A percentile compares a stretch with the other conserved stretches of the same genome.
Evolutionary conservation across 2,888 invertebrate species (phyloP).

Genomic region (Luffia ferchaultella): DNA sequence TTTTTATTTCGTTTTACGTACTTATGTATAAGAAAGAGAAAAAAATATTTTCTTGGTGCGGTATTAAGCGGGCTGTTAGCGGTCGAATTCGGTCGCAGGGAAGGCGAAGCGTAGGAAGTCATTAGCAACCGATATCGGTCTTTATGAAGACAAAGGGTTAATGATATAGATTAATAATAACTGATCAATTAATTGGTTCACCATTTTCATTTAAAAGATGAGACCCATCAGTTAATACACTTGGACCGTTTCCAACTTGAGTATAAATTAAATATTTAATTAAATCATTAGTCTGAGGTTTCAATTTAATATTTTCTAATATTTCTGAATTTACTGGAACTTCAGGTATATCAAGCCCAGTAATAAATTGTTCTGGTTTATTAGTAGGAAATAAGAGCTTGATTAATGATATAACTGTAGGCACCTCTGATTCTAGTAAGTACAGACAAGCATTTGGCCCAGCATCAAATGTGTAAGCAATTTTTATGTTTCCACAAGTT

Average conservation of each 20-base stretch:
- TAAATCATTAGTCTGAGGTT: conserved; percentile 54
- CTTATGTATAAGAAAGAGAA: too few relatives aligned
- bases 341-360: conserved; percentile 26
- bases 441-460: conserved; percentile 96
- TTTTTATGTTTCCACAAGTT: conserved; percentile 68
- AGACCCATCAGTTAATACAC: conserved; percentile 23
- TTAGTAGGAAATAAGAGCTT: conserved; percentile 76
- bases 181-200: conserved; percentile 24
- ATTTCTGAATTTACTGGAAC: conserved; percentile 21
- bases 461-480: conserved; percentile 98
- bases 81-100: too few relatives aligned
- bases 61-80: too few relatives aligned
- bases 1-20: too few relatives aligned
- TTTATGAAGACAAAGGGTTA: too few relatives aligned
- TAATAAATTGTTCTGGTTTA: conserved; percentile 33
- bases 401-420: conserved; percentile 72
- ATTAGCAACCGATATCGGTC: too few relatives aligned
- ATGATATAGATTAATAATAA: too few relatives aligned
- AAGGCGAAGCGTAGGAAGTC: too few relatives aligned
- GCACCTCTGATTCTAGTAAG: conserved; percentile 77
- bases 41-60: too few relatives aligned
- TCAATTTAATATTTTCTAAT: conserved; percentile 30
- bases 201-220: conserved; percentile 40
- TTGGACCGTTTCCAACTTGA: conserved; percentile 82
- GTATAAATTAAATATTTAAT: conserved; percentile 87